Evolutionary conservation across 2,113 vertebrate species (phyloP), one percentile per base, ranked within the genome.

Genomic region (Gadus chalcogrammus): DNA sequence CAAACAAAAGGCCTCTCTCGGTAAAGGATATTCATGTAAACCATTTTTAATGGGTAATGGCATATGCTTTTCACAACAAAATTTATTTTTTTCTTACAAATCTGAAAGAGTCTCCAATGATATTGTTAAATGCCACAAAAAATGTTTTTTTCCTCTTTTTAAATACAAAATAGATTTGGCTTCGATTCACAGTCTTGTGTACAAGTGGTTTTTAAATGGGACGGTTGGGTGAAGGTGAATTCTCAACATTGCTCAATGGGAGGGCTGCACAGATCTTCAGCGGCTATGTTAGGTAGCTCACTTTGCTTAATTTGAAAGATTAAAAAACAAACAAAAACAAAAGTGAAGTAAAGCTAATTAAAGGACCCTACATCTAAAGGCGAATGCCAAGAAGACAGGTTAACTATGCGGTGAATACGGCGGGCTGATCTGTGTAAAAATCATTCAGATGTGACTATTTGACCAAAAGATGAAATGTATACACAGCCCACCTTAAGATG

Each of bases 161-260:
- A 72, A 85, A 84, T 61, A 80, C 68, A 82, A 75, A 87, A 76
- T 58, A 78, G 61, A 75, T 74, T 77, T 74, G 81, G 67, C 78
- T 74, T 72, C 82, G 79, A 86, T 93, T 93, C 92, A 92, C 91
- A 92, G 90, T 91, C 86, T 90, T 82, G 85, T 86, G 88, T 91
- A 90, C 87, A 93, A 98, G 95, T 97, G 96, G 95, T 97, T 97
- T 48, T 48, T 48, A 48, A 48, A 48, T 48, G 42, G 31, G 31
- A 35, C 31, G 31, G 31, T 81, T 70, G 64, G 42, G 35, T 72
- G 76, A 80, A 76, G 89, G 76, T 79, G 69, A 92, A 84, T 79
- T 11, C 53, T 16, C 12, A 16, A 16, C 12, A 55, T 55, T 3
- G 53, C 53, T 16, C 12, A 55, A 55, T 16, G 53, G 12, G 53